A percentile compares a stretch with the other conserved stretches of the same genome.
Conservation (phyloP, 2,797 vertebrate species). For the Oreochromis mossambicus region DNA sequence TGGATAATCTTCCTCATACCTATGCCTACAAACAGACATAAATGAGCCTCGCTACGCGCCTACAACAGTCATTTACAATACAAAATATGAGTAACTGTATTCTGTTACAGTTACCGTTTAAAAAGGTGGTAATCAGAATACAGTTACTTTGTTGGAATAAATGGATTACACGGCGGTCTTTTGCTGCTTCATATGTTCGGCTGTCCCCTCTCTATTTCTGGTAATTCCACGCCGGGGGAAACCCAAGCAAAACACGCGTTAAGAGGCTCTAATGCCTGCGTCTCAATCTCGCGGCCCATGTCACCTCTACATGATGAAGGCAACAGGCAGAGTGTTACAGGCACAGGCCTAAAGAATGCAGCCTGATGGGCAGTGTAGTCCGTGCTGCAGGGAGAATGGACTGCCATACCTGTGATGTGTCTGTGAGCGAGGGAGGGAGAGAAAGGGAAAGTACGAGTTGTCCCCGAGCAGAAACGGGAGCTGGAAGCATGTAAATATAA, state of each 20-base stretch:
- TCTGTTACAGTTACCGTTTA: fast-evolving
- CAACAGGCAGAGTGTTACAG: fast-evolving
- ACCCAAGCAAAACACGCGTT: fast-evolving
- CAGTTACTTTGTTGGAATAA: neutral
- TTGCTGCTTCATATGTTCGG: fast-evolving
- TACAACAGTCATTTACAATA: neutral
- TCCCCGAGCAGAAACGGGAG: fast-evolving
- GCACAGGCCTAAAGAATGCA: fast-evolving
- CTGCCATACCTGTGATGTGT: no score
- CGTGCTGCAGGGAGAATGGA: neutral
- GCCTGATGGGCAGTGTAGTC: neutral
- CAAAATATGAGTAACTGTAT: neutral
- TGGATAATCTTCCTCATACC: neutral
- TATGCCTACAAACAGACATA: neutral
- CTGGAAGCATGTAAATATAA: neutral
- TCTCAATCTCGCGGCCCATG: fast-evolving
- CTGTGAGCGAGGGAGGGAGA: no score
- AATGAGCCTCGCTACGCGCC: neutral
- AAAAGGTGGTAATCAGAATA: neutral
- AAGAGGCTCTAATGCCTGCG: fast-evolving
- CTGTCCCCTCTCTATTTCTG: fast-evolving
- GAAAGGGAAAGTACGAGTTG: no score
- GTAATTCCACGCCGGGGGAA: neutral
- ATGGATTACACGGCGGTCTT: fast-evolving
- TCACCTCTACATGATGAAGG: neutral